A percentile compares a stretch with the other conserved stretches of the same genome.
Evolutionary conservation across 2,797 vertebrate species (phyloP).

Genomic region (Trichosurus vulpecula): DNA sequence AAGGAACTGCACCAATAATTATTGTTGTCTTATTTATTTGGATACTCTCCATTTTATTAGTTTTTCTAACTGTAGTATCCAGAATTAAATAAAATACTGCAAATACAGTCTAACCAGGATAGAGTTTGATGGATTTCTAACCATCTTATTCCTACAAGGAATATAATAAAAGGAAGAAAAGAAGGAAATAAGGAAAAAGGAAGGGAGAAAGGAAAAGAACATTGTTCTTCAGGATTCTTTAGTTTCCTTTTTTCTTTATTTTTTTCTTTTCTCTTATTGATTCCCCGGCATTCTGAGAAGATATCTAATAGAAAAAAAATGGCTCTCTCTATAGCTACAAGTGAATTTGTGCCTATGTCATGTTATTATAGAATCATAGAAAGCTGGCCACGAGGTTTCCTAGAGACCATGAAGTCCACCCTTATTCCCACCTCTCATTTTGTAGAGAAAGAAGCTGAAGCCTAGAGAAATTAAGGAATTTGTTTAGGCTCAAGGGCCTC

Average conservation of each 20-base stretch:
- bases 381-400: neutral
- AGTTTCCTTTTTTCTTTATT: neutral
- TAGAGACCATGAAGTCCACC: neutral
- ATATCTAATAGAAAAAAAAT: neutral
- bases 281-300: slow-evolving; percentile 1
- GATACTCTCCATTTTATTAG: neutral
- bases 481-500: neutral
- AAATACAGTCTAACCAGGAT: neutral
- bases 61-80: neutral
- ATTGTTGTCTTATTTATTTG: too few species aligned
- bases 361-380: neutral
- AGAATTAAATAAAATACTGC: neutral
- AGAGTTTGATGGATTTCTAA: neutral
- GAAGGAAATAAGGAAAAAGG: too few species aligned
- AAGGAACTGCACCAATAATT: neutral
- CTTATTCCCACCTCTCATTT: neutral
- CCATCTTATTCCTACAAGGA: neutral
- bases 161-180: neutral
- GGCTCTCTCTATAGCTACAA: neutral
- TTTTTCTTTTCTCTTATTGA: neutral
- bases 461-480: neutral
- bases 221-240: neutral
- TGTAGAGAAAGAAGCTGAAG: neutral
- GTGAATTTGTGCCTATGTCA: neutral
- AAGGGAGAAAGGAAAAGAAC: neutral